phyloP scores from a whole-genome alignment of 2,113 vertebrate species.

The Platysternon megacephalum region DNA sequence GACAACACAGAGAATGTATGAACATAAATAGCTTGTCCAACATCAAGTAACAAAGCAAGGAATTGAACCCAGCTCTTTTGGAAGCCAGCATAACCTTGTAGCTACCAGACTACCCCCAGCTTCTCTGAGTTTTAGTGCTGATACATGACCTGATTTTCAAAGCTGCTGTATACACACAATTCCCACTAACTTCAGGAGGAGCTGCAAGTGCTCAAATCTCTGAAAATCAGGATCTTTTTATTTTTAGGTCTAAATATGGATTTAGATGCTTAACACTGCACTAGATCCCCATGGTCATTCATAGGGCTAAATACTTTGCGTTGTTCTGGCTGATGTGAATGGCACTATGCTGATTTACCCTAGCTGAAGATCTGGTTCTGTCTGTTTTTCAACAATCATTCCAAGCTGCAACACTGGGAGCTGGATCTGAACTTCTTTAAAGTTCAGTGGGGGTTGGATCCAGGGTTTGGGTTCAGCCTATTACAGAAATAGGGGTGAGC shows the following conservation, averaged over 20 bases:
- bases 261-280: neutral
- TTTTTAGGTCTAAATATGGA: neutral
- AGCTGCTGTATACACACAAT: fast-evolving
- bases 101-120: fast-evolving
- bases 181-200: neutral
- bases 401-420: fast-evolving
- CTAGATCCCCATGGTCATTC: neutral
- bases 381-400: fast-evolving
- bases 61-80: neutral
- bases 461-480: neutral
- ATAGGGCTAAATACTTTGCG: neutral
- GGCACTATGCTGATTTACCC: fast-evolving
- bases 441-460: neutral
- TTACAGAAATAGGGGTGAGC: fast-evolving
- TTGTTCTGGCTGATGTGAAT: fast-evolving
- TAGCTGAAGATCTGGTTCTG: neutral
- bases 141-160: neutral
- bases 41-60: neutral
- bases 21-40: neutral
- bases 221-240: neutral
- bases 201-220: neutral
- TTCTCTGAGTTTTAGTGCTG: neutral
- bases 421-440: fast-evolving
- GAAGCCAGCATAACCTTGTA: neutral
- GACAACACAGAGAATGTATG: neutral